Conservation (phyloP, 2,113 vertebrate species). For the Haplochromis burtoni region DNA sequence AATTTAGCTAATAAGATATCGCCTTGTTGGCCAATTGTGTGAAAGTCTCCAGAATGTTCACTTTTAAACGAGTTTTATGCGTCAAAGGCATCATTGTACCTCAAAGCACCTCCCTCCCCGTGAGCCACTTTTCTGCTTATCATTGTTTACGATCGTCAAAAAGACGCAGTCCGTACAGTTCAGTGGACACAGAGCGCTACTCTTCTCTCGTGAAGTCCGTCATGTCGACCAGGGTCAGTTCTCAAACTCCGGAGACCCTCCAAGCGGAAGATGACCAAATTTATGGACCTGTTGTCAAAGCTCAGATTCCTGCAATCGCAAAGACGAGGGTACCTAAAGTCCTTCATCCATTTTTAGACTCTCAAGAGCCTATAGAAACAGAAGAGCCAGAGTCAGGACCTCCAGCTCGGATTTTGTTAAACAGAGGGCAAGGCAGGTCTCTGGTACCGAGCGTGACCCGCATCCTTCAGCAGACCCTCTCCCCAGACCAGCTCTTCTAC, state of each 20-base stretch:
- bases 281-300: conserved; percentile 76
- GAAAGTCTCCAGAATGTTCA: conserved; percentile 42
- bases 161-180: conserved; percentile 77
- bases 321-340: conserved; percentile 52
- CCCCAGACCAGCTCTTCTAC: conserved; percentile 78
- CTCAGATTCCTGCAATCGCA: conserved; percentile 15
- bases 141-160: conserved; percentile 54
- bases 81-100: not conserved
- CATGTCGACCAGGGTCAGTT: conserved; percentile 67
- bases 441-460: conserved; percentile 80
- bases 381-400: conserved; percentile 12
- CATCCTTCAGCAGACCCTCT: conserved; percentile 86
- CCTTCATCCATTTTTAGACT: conserved; percentile 72
- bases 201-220: conserved; percentile 79
- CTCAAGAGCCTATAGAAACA: conserved; percentile 24
- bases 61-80: conserved; percentile 13
- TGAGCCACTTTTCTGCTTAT: conserved; percentile 61
- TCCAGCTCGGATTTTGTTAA: conserved; percentile 70
- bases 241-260: conserved; percentile 77
- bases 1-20: not conserved
- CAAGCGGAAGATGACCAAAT: conserved; percentile 75
- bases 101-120: conserved; percentile 2
- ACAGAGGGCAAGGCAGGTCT: conserved; percentile 17
- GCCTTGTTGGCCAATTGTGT: not conserved
- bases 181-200: conserved; percentile 80